Evolutionary conservation across 2,888 invertebrate genomes (phyloP).

Genomic region (Pyralis farinalis): DNA sequence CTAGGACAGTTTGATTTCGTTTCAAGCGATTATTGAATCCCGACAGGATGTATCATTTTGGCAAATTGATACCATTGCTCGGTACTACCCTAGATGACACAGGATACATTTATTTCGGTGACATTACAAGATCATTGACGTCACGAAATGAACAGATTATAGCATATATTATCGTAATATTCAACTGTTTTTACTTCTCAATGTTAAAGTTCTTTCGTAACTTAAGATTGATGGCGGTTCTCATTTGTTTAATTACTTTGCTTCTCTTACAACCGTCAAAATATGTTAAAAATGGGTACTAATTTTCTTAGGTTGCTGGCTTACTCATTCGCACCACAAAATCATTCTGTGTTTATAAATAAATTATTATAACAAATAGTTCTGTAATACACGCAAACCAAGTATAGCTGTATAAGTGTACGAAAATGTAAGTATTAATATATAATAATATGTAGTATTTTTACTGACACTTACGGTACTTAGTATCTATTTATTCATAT

Average conservation of each 20-base stretch:
- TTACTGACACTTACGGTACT: too few relatives aligned
- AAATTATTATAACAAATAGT: too few relatives aligned
- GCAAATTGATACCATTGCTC: constrained; percentile 46
- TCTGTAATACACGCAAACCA: too few relatives aligned
- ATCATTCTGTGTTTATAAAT: too few relatives aligned
- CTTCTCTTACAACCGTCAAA: background rate
- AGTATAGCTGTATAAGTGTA: too few relatives aligned
- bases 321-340: background rate
- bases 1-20: too few relatives aligned
- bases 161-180: constrained; percentile 10
- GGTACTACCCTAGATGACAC: constrained; percentile 50
- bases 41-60: constrained; percentile 62
- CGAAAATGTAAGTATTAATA: too few relatives aligned
- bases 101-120: constrained; percentile 53
- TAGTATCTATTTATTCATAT: too few relatives aligned
- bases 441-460: too few relatives aligned
- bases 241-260: constrained; percentile 4
- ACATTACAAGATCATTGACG: constrained; percentile 33
- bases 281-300: constrained; percentile 1
- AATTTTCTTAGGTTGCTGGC: background rate
- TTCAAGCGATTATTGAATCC: constrained; percentile 32
- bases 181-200: background rate
- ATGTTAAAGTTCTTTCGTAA: background rate
- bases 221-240: constrained; percentile 1
- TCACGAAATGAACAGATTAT: constrained; percentile 25